Base-by-base conservation (phyloP, 2,888 invertebrate genomes). In the Nineta flava region DNA sequence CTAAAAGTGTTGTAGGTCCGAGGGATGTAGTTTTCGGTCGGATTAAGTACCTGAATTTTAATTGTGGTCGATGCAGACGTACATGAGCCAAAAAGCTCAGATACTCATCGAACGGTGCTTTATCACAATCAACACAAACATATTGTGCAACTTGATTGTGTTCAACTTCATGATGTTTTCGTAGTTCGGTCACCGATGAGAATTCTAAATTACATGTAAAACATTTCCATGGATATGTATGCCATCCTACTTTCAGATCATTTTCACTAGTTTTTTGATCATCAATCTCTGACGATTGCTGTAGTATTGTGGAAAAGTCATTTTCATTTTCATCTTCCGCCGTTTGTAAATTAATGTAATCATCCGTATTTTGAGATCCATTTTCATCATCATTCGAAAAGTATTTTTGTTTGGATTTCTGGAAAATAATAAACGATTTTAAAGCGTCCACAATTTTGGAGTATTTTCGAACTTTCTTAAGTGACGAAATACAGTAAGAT, bases 71-170 rank as follows among this genome's bases (percentile, higher is more conserved):
- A 61, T 83, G 83, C 45, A 74, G 70, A 53, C 73, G 66, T 0
- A 80, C 76, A 62, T 83, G 83, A 49, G 74, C 73, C 7, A 82
- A 60, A 60, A 83, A 83, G 4, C 73, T 71, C 52, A 70, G 69
- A 62, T 80, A 81, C 57, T 76, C 76, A 42, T 74, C 72, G 54
- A 73, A 74, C 12, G 76, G 71, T n/a, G 76, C 71, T 56, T 75
- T 76, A 43, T 77, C 76, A 59, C 83, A 83, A 57, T 81, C 78
- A 16, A 76, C 72, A 59, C 83, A 83, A 58, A 74, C 71, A 57
- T 78, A 82, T 6, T 77, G 75, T 1, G 75, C 69, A 53, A 75
- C 72, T 56, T 78, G 77, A 43, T 75, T 75, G 56, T 83, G 83
- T 1, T 75, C 72, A 7, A 69, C 65, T 53, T 74, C 72, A 45